These are phyloP conservation scores for Martes martes DNA, from an alignment of 2,113 vertebrate species.

Conservation along the genomic window DNA sequence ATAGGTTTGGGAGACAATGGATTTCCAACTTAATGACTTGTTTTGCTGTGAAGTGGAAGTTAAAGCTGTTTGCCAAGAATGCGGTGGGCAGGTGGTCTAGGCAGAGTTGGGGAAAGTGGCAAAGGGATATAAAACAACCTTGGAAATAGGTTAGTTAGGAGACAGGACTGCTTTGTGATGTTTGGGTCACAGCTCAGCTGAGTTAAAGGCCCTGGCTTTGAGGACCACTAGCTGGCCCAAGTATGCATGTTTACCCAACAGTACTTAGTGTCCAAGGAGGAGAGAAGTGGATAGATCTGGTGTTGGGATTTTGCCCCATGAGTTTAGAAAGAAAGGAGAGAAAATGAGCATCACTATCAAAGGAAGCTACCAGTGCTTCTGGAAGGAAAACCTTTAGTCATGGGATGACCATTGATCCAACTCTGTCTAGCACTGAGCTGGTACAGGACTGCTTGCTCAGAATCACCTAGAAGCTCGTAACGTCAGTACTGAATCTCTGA, in stretches of 20 bases:
- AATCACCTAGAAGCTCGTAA: background rate
- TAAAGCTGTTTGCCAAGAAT: background rate
- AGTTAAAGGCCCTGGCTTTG: background rate
- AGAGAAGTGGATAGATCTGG: background rate
- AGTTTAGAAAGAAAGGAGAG: background rate
- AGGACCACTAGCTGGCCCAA: background rate
- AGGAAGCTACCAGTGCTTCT: background rate
- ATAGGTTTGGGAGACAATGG: background rate
- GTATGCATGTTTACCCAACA: background rate
- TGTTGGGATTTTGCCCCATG: background rate
- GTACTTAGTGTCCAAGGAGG: background rate
- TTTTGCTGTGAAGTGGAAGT: background rate
- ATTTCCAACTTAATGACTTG: background rate
- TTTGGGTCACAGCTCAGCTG: background rate
- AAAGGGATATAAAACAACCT: background rate
- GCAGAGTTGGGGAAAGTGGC: background rate
- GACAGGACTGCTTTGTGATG: background rate
- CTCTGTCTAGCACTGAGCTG: background rate
- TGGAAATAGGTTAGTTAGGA: background rate
- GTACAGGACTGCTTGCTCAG: background rate
- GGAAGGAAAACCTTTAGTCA: background rate
- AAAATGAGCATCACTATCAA: background rate
- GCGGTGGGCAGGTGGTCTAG: background rate
- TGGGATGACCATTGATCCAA: too few relatives aligned
- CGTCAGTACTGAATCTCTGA: background rate